Base-by-base conservation (phyloP, 2,888 invertebrate genomes). In the Drosophila paramelanica region DNA sequence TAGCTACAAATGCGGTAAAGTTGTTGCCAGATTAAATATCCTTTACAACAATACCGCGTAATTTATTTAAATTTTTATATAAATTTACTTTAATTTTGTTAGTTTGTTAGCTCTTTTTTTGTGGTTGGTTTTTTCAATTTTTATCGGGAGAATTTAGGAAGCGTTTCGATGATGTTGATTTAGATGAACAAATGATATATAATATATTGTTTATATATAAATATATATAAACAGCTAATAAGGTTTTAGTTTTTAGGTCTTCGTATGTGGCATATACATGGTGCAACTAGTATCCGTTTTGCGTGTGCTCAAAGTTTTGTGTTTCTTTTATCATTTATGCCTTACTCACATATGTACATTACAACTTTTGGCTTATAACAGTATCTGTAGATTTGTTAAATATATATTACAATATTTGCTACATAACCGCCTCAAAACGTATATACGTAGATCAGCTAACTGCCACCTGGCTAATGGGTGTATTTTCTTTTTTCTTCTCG, bases 1-100 rank as follows among this genome's bases (percentile, higher is more conserved):
- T 78, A 78, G 53, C 83, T 80, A 75, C 59, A 61, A 64, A 67
- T 73, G 61, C 62, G 51, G 50, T 36, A 14, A 45, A 50, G 31
- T 57, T 58, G 46, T 51, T 43, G 53, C 46, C 42, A 46, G 56
- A 52, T 59, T 25, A 23, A 53, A 36, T 43, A 49, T 43, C 31
- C 5, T 23, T 50, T 57, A 23, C 31, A 65, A 47, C 39, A 31
- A n/a, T 27, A 55, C 55, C 50, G 42, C 36, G 8, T 31, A 58
- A 36, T 50, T n/a, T 27, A 1, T 11, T 20, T 3, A 25, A 5
- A 8, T 27, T 41, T 51, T 23, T 2, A 31, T 36, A 36, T 36
- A 11, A 36, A 36, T 17, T 56, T 50, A 17, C 1, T 38, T 10
- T 7, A 41, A 41, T 33, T 43, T 56, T 27, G 42, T 56, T 39